Percentiles rank a stretch among this genome's conserved stretches.
Evolutionary conservation across 2,888 invertebrate genomes (phyloP).

Genomic region (Chromoteleia sp.): DNA sequence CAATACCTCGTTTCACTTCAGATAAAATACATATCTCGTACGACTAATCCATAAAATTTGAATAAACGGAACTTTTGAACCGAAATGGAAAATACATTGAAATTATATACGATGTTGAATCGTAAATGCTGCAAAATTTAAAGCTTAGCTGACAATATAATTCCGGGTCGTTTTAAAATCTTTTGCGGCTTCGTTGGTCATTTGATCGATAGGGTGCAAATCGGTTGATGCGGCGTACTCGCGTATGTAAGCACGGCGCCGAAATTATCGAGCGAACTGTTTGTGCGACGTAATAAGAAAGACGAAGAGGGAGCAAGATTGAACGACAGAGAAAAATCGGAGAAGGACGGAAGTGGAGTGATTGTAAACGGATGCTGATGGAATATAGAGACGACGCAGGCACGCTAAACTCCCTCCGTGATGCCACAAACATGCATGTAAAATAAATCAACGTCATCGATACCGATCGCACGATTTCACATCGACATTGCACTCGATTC

Average conservation of each 20-base stretch:
- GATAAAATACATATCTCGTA: slow-evolving; percentile 12
- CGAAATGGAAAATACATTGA: background rate
- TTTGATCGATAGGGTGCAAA: slow-evolving; percentile 62
- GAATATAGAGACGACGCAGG: slow-evolving; percentile 19
- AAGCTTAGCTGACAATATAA: slow-evolving; percentile 46
- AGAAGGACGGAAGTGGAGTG: slow-evolving; percentile 47
- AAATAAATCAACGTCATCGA: slow-evolving; percentile 37
- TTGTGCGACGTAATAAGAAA: slow-evolving; percentile 58
- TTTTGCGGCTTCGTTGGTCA: slow-evolving; percentile 52
- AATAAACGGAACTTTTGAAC: background rate
- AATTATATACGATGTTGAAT: background rate
- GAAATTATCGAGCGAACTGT: slow-evolving; percentile 73
- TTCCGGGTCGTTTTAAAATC: slow-evolving; percentile 39
- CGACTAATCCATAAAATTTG: slow-evolving; percentile 26
- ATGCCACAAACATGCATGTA: slow-evolving; percentile 19
- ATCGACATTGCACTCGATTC: slow-evolving; percentile 15
- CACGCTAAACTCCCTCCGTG: slow-evolving; percentile 4
- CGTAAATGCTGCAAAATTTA: slow-evolving; percentile 4
- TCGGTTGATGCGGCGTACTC: slow-evolving; percentile 66
- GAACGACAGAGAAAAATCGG: slow-evolving; percentile 38
- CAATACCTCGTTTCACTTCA: background rate
- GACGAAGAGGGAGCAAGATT: slow-evolving; percentile 23
- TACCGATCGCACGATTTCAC: slow-evolving; percentile 22
- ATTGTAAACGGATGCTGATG: slow-evolving; percentile 12
- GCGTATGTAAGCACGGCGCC: slow-evolving; percentile 72